Conservation (phyloP, 2,113 vertebrate species). For the Procavia capensis region DNA sequence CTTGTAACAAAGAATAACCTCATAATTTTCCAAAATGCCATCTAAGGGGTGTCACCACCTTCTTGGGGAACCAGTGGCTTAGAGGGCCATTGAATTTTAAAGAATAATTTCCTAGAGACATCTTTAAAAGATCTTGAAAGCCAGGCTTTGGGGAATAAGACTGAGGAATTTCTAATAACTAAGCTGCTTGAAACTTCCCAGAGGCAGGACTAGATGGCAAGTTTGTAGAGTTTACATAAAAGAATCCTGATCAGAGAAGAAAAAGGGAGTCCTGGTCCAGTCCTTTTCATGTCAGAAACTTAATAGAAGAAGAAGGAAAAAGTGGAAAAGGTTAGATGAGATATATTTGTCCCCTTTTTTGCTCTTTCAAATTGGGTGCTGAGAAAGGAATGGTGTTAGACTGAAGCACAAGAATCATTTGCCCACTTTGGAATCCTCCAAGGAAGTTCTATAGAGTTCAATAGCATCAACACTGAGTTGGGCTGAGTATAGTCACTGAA, state of each 20-base stretch:
- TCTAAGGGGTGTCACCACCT: accelerated
- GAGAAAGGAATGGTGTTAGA: background rate
- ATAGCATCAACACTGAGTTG: background rate
- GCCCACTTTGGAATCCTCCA: background rate
- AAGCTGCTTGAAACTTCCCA: background rate
- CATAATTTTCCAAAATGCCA: background rate
- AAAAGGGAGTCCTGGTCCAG: background rate
- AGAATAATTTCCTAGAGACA: slow-evolving; percentile 15
- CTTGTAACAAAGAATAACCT: background rate
- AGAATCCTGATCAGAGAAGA: background rate
- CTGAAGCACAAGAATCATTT: background rate
- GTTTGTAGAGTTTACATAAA: background rate
- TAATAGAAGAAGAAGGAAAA: background rate
- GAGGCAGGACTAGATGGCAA: background rate
- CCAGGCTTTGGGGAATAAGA: background rate
- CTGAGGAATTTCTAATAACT: background rate
- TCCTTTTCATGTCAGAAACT: accelerated
- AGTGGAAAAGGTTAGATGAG: background rate
- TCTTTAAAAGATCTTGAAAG: background rate
- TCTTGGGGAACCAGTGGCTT: background rate
- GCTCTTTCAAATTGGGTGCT: background rate
- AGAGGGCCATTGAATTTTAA: background rate
- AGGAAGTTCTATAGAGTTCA: background rate
- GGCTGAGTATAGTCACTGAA: no score
- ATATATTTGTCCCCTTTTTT: background rate